Evolutionary conservation across 1,140 invertebrate genomes (phyloP), one percentile per base, ranked within the genome.

Genomic region (Rhynchophorus ferrugineus): DNA sequence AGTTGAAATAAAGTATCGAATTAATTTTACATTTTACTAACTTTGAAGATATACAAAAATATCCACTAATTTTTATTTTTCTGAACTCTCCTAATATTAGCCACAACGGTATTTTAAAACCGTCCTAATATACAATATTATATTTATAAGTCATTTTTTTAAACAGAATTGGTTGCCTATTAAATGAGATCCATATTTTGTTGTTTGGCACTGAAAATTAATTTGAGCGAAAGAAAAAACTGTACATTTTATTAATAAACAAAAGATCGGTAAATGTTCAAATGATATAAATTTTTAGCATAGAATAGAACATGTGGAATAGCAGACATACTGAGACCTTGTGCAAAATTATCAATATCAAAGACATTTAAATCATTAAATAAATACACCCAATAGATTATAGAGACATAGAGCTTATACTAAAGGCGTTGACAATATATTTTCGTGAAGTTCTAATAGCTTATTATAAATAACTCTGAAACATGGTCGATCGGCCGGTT

Each of bases 401-500:
- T 11, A 29, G n/a, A 29, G 24, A 29, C 24, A 29, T 11, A 29
- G 24, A 29, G 24, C 24, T 29, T 29, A 29, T 29, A 29, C 24
- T 29, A 29, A 29, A 29, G 24, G 24, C 24, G 11, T 29, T 6
- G 24, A 29, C 42, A 58, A 39, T 54, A 65, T 63, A 52, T 60
- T 65, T 14, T 53, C 54, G 46, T 65, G 54, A 19, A 68, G 64
- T 38, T 59, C 62, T 9, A 84, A 81, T 35, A 89, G 65, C 16
- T 78, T 80, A 57, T 84, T 78, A 59, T 82, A 78, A 61, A 88
- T 84, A 19, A 75, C 75, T 61, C 81, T 77, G 73, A 97, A 97
- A 61, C 84, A 83, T 0, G 93, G 93, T 49, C 94, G 76, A 53
- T 85, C 81, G 21, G 75, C 74, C 0, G 92, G 87, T 65, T 91